Evolutionary conservation across 53 echinoderm and acorn worm genomes (phyloP).

Genomic region (Glandiceps talaboti): DNA sequence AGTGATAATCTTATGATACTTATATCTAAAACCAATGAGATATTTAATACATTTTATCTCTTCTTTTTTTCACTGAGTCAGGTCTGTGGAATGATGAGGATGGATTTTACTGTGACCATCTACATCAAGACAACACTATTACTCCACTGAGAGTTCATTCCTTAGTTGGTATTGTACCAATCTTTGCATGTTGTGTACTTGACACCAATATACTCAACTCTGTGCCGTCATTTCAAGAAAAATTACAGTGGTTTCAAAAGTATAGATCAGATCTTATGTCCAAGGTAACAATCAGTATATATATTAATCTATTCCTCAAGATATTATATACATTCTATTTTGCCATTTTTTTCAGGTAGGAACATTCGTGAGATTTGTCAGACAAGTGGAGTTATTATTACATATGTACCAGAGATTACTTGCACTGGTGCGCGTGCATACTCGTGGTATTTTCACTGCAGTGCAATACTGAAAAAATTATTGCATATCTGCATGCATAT

Average conservation of each 20-base stretch:
- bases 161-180: slow-evolving; percentile 87
- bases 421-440: no score
- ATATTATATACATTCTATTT: no score
- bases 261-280: slow-evolving; percentile 64
- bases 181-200: slow-evolving; percentile 76
- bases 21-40: no score
- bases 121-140: neutral
- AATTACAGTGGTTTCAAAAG: slow-evolving; percentile 91
- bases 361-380: no score
- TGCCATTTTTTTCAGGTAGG: no score
- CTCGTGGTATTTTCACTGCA: no score
- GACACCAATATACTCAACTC: slow-evolving; percentile 67
- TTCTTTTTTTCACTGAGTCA: neutral
- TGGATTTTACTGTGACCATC: neutral
- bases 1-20: no score
- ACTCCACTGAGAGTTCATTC: slow-evolving; percentile 78
- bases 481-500: no score
- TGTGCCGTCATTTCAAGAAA: slow-evolving; percentile 80
- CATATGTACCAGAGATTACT: no score
- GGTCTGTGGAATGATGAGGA: neutral
- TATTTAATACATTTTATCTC: neutral
- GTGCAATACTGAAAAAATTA: no score
- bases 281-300: slow-evolving; percentile 39
- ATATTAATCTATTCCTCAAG: no score
- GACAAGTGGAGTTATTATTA: no score